A percentile compares a stretch with the other conserved stretches of the same genome.
Conservation (phyloP, 1,140 invertebrate genomes). For the Drosophila nikananu region DNA sequence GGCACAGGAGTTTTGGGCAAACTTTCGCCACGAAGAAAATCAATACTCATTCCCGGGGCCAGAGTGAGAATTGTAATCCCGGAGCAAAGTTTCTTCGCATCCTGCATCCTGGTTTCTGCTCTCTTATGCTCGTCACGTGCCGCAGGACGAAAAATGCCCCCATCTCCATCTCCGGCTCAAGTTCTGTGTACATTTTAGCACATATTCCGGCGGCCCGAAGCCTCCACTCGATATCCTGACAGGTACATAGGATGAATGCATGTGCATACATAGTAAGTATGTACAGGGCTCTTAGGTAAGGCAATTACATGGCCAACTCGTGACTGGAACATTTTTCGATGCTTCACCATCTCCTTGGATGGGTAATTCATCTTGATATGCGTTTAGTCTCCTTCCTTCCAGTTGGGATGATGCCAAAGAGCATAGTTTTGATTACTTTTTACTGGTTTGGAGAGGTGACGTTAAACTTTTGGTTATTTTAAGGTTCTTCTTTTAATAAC, state of each 20-base stretch:
- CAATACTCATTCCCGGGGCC: slow-evolving; percentile 52
- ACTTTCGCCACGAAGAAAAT: slow-evolving; percentile 63
- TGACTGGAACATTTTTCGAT: slow-evolving; percentile 28
- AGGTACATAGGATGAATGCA: slow-evolving; percentile 18
- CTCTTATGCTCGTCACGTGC: slow-evolving; percentile 72
- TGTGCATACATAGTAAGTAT: slow-evolving; percentile 1
- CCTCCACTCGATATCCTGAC: slow-evolving; percentile 45
- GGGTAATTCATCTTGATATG: slow-evolving; percentile 22
- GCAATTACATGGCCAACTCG: slow-evolving; percentile 23
- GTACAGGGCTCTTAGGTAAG: slow-evolving; percentile 5
- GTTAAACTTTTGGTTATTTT: not conserved
- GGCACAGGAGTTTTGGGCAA: slow-evolving; percentile 23
- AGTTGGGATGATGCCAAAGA: not conserved
- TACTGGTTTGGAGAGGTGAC: not conserved
- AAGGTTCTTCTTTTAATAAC: not conserved
- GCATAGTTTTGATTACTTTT: slow-evolving; percentile 7
- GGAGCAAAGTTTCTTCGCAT: slow-evolving; percentile 35
- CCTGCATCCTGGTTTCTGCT: slow-evolving; percentile 22
- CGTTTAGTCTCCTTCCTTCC: slow-evolving; percentile 8
- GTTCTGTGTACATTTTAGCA: slow-evolving; percentile 74
- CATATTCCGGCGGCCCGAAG: slow-evolving; percentile 57
- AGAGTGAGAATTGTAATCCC: slow-evolving; percentile 64
- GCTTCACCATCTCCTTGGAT: not conserved
- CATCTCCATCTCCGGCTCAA: slow-evolving; percentile 40
- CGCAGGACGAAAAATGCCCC: slow-evolving; percentile 63